phyloP scores from a whole-genome alignment of 2,113 vertebrate genomes.

The Bujurquina vittata region DNA sequence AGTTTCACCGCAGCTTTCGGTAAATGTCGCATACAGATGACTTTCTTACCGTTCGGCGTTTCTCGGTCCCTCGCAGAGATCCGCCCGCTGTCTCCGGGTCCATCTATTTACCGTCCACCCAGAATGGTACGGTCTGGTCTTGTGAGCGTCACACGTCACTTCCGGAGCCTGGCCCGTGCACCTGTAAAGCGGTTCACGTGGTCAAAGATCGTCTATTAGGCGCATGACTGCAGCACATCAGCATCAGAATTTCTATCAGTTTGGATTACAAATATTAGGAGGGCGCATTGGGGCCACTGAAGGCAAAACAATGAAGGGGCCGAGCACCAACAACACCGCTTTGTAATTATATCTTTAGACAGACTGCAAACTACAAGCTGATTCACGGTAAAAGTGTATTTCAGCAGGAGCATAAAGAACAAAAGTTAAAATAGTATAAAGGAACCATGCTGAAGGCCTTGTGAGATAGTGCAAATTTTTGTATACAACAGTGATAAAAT shows the following conservation, averaged over 20 bases:
- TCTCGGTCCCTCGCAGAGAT: constrained; percentile 17
- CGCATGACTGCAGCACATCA: not conserved
- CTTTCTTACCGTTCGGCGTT: constrained; percentile 44
- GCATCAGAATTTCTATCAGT: not conserved
- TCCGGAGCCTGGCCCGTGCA: constrained; percentile 67
- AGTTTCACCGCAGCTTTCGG: not conserved
- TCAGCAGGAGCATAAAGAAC: not conserved
- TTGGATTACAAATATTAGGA: not conserved
- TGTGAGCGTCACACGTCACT: constrained; percentile 73
- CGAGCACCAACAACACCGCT: too few species aligned
- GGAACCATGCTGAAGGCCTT: not conserved
- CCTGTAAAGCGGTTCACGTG: constrained; percentile 62
- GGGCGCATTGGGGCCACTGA: not conserved
- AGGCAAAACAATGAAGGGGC: not conserved
- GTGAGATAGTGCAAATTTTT: not conserved
- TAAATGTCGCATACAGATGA: not conserved
- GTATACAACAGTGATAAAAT: not conserved
- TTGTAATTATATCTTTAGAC: not conserved
- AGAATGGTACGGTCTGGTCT: constrained; percentile 53
- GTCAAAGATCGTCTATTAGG: constrained; percentile 51
- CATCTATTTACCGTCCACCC: constrained; percentile 56
- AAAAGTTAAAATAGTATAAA: not conserved
- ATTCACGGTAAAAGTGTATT: not conserved
- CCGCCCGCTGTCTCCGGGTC: constrained; percentile 31
- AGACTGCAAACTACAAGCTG: not conserved